phyloP scores from a whole-genome alignment of 2,113 vertebrate genomes.

The Channa maculata region DNA sequence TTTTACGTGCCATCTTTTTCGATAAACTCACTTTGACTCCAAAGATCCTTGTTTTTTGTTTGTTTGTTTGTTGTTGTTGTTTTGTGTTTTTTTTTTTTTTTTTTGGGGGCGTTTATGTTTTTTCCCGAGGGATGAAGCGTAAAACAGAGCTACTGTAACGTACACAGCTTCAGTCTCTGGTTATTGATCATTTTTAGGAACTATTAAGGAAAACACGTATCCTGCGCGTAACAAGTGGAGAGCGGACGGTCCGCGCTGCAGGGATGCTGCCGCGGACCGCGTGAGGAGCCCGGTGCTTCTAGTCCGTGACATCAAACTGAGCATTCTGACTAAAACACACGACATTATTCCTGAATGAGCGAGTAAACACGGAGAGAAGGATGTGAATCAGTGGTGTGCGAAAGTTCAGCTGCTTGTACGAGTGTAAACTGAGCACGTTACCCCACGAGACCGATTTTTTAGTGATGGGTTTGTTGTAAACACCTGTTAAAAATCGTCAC shows the following conservation, averaged over 20 bases:
- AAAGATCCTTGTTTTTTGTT: too few relatives aligned
- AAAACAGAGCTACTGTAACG: too few relatives aligned
- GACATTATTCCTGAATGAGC: not conserved
- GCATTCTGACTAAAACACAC: not conserved
- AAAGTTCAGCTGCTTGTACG: not conserved
- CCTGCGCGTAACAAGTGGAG: constrained; percentile 66
- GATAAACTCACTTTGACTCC: too few relatives aligned
- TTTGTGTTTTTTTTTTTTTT: too few relatives aligned
- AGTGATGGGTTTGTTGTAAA: too few relatives aligned
- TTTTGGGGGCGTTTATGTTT: too few relatives aligned
- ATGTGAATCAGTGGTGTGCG: not conserved
- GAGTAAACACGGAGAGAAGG: too few relatives aligned
- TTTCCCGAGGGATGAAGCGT: too few relatives aligned
- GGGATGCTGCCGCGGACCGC: constrained; percentile 22
- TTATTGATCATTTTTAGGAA: not conserved
- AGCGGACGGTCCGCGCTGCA: not conserved
- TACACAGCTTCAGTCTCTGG: not conserved
- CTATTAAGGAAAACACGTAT: not conserved
- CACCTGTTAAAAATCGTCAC: not conserved
- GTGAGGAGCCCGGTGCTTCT: not conserved
- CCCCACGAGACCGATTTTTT: not conserved
- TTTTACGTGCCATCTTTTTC: too few relatives aligned
- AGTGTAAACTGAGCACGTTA: not conserved
- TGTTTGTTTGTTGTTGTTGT: too few relatives aligned
- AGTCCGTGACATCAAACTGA: not conserved